Evolutionary conservation across 2,888 invertebrate genomes (phyloP).

Genomic region (Unio delphinus): DNA sequence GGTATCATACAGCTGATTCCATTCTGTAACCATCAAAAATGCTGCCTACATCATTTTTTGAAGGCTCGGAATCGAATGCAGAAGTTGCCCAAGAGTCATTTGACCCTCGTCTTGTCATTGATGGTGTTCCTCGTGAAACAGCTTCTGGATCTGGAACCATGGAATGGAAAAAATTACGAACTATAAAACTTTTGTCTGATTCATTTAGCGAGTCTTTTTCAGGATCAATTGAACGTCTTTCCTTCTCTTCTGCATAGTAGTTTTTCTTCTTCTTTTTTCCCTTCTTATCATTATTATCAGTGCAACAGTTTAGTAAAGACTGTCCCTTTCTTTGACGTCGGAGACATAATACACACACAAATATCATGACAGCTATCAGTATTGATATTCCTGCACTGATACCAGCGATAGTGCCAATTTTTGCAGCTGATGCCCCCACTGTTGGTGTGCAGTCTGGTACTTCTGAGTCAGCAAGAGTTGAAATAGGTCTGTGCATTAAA

Average conservation of each 20-base stretch:
- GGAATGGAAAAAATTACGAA: slow-evolving; percentile 58
- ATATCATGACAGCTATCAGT: slow-evolving; percentile 36
- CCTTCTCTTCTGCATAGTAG: slow-evolving; percentile 42
- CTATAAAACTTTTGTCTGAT: slow-evolving; percentile 62
- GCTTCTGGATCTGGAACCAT: slow-evolving; percentile 50
- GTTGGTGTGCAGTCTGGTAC: slow-evolving; percentile 26
- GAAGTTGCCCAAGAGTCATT: slow-evolving; percentile 24
- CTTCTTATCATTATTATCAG: slow-evolving; percentile 7
- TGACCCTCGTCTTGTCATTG: slow-evolving; percentile 30
- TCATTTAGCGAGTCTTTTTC: slow-evolving; percentile 55
- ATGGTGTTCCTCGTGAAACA: slow-evolving; percentile 30
- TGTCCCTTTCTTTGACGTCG: slow-evolving; percentile 32
- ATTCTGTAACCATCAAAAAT: slow-evolving; percentile 30
- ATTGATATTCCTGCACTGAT: slow-evolving; percentile 31
- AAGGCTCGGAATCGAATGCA: slow-evolving; percentile 21
- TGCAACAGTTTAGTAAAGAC: slow-evolving; percentile 16
- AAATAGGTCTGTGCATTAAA: slow-evolving; percentile 28
- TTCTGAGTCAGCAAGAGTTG: slow-evolving; percentile 27
- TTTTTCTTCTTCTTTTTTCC: slow-evolving; percentile 8
- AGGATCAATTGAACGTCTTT: slow-evolving; percentile 40
- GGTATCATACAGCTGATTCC: slow-evolving; percentile 29
- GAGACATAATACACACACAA: slow-evolving; percentile 38
- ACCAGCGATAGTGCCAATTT: slow-evolving; percentile 20
- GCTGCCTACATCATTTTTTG: slow-evolving; percentile 31
- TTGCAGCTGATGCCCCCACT: slow-evolving; percentile 10